Percentiles rank a stretch among this genome's conserved stretches.
These are phyloP conservation scores for Anthoscopus minutus DNA, from an alignment of 2,113 vertebrate species.

Conservation along the genomic window DNA sequence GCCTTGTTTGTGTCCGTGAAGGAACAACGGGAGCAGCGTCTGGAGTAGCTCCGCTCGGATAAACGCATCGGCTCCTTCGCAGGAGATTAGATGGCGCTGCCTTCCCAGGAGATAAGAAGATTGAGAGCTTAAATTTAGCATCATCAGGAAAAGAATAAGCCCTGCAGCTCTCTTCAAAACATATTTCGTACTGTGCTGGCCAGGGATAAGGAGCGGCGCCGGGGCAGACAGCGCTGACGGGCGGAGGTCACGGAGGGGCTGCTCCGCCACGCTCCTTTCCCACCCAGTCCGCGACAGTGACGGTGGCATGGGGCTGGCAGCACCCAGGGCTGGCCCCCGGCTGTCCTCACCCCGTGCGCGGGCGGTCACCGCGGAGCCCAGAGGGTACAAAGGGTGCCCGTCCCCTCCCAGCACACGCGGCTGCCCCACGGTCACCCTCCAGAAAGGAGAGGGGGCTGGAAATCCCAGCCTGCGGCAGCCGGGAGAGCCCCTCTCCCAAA, in stretches of 20 bases:
- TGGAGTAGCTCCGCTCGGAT: background rate
- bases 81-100: slow-evolving; percentile 25
- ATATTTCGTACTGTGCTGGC: background rate
- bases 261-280: background rate
- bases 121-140: slow-evolving; percentile 31
- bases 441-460: background rate
- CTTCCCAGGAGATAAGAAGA: background rate
- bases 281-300: fast-evolving
- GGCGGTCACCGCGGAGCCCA: background rate
- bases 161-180: background rate
- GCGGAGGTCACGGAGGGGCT: background rate
- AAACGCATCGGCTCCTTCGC: background rate
- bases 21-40: background rate
- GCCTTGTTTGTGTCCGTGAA: background rate
- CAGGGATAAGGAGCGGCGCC: background rate
- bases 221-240: fast-evolving
- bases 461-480: background rate
- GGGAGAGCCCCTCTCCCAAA: fast-evolving
- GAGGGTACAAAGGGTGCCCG: background rate
- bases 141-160: background rate
- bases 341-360: fast-evolving
- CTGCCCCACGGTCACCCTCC: background rate
- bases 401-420: background rate
- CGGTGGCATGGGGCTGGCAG: fast-evolving
- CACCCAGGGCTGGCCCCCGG: background rate